These are phyloP conservation scores for Diorhabda elongata DNA, from an alignment of 1,140 invertebrate genomes.

Conservation along the genomic window DNA sequence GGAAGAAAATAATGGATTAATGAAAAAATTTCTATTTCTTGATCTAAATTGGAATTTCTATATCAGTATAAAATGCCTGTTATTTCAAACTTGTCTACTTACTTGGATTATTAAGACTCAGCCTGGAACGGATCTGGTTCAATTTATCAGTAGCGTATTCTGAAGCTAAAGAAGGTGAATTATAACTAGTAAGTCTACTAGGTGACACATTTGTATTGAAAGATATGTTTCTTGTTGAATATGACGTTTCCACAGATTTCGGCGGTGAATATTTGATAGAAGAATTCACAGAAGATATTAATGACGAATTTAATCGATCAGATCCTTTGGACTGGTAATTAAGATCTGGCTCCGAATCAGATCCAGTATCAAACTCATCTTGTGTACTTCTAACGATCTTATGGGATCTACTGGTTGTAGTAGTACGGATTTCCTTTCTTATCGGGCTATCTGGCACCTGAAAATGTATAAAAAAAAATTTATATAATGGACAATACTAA, in stretches of 20 bases:
- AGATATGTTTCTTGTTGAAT: constrained; percentile 56
- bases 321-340: constrained; percentile 22
- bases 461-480: not conserved
- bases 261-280: constrained; percentile 44
- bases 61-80: too few relatives aligned
- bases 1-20: too few relatives aligned
- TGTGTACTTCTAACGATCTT: constrained; percentile 46
- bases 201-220: constrained; percentile 45
- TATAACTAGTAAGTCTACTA: constrained; percentile 27
- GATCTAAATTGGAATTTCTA: too few relatives aligned
- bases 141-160: constrained; percentile 49
- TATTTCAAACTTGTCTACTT: not conserved
- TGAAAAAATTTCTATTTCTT: too few relatives aligned
- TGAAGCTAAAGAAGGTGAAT: constrained; percentile 34
- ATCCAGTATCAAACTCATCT: constrained; percentile 51
- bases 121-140: constrained; percentile 50
- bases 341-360: constrained; percentile 52
- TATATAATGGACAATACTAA: too few relatives aligned
- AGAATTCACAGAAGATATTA: constrained; percentile 20
- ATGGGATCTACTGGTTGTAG: constrained; percentile 39
- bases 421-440: constrained; percentile 19
- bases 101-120: constrained; percentile 27
- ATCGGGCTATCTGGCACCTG: constrained; percentile 19
- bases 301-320: constrained; percentile 17
- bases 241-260: constrained; percentile 53